Evolutionary conservation across 2,797 vertebrate genomes (phyloP), one percentile per base, ranked within the genome.

Genomic region (Acridotheres tristis): DNA sequence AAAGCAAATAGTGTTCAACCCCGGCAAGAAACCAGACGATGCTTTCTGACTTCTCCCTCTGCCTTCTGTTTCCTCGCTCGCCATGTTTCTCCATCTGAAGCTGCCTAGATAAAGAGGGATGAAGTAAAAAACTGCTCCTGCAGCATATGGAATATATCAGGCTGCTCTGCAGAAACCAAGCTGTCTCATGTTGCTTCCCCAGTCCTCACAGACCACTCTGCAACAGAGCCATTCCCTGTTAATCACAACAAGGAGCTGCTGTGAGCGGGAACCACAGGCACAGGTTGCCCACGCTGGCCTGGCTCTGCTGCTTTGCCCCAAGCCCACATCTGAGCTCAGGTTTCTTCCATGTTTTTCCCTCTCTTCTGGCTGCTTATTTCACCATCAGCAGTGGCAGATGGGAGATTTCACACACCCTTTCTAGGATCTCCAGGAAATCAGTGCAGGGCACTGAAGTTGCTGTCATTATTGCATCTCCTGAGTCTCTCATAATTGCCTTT

Each of bases 1-100:
- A 98, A 98, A 96, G 78, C 92, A 97, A 98, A 97, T 54, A 97
- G 50, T 43, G 78, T 29, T 97, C 93, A 85, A 40, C 81, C 81
- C 95, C 62, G 54, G 85, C 45, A 92, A 92, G 92, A 97, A 96
- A 87, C 80, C 93, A 97, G 89, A 90, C 45, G 65, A 84, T 42
- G 94, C 73, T 94, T 97, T 95, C 89, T 96, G 96, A 96, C 96
- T 97, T 96, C 66, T 79, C 73, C 75, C 82, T 91, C 94, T 95
- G 95, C 91, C 93, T 92, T 85, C 94, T 88, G 77, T 58, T 91
- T 78, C 95, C 66, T 54, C 6, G 6, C 80, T 82, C 13, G 76
- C 2, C 0, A 42, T 13, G 20, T 66, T 66, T 94, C 96, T 91
- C 85, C 73, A 32, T 73, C 59, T 30, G 17, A 68, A 57, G 75